These are phyloP conservation scores for Diadumene lineata DNA, from an alignment of 92 coral and sea anemone species.

Conservation along the genomic window DNA sequence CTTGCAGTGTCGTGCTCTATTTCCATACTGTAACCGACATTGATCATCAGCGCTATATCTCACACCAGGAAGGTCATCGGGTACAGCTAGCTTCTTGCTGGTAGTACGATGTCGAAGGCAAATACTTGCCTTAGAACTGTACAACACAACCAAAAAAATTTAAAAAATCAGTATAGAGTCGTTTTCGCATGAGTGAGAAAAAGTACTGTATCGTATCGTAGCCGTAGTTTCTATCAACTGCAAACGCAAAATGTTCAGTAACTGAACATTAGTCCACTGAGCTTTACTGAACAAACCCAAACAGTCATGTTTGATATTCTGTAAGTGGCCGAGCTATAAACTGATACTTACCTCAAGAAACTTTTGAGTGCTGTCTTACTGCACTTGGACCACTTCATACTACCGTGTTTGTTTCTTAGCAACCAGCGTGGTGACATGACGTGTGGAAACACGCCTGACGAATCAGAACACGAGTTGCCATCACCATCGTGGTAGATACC, in stretches of 20 bases:
- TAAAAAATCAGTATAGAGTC: no score
- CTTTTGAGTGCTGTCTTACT: conserved; percentile 61
- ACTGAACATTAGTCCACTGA: background rate
- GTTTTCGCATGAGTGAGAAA: no score
- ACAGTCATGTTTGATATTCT: no score
- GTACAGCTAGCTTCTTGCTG: conserved; percentile 48
- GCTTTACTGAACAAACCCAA: background rate
- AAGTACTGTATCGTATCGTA: no score
- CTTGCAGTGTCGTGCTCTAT: conserved; percentile 86
- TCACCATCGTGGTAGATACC: conserved; percentile 97
- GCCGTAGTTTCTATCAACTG: background rate
- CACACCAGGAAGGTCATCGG: conserved; percentile 73
- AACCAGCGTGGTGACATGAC: conserved; percentile 86
- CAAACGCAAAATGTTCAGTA: no score
- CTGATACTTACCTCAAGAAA: conserved; percentile 60
- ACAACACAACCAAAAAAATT: background rate
- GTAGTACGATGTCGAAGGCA: conserved; percentile 58
- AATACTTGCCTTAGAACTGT: conserved; percentile 69
- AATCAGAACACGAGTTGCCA: conserved; percentile 82
- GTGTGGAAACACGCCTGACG: conserved; percentile 78
- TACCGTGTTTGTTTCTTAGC: conserved; percentile 72
- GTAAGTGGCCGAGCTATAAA: background rate
- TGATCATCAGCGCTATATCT: conserved; percentile 90
- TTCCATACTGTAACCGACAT: conserved; percentile 88
- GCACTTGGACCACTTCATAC: conserved; percentile 88